Conservation (phyloP, 2,797 vertebrate species). For the Amphiprion clarkii region DNA sequence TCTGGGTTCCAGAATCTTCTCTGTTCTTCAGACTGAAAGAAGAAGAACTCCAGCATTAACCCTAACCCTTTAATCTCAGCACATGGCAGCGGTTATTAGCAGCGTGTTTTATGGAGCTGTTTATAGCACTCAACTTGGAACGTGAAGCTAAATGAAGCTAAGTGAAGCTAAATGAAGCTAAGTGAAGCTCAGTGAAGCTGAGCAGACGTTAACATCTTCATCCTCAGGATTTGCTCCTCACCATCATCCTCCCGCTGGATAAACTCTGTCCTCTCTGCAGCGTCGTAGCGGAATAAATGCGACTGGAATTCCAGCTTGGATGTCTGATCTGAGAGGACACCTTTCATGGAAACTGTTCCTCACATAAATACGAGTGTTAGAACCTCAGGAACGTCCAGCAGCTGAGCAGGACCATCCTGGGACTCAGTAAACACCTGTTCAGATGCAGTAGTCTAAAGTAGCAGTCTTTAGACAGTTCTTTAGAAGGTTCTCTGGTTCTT, state of each 20-base stretch:
- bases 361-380: constrained; percentile 46
- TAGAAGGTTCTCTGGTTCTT: no score
- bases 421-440: no score
- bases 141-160: constrained; percentile 64
- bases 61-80: constrained; percentile 24
- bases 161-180: constrained; percentile 60
- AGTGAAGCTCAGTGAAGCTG: not conserved
- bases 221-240: constrained; percentile 25
- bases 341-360: constrained; percentile 75
- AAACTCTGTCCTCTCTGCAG: constrained; percentile 61
- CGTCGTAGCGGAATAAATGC: constrained; percentile 73
- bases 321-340: constrained; percentile 77
- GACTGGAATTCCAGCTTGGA: constrained; percentile 74
- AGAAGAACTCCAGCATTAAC: not conserved
- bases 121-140: constrained; percentile 74
- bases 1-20: no score
- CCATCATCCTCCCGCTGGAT: constrained; percentile 60
- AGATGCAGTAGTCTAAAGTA: no score
- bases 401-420: no score
- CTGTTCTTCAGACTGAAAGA: not conserved
- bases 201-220: no score
- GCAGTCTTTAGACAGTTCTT: no score
- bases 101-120: constrained; percentile 64
- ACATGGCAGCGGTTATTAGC: constrained; percentile 62
- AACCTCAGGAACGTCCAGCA: no score